Percentiles rank a stretch among this genome's conserved stretches.
phyloP scores from a whole-genome alignment of 2,888 invertebrate species.

The Clostera curtula region DNA sequence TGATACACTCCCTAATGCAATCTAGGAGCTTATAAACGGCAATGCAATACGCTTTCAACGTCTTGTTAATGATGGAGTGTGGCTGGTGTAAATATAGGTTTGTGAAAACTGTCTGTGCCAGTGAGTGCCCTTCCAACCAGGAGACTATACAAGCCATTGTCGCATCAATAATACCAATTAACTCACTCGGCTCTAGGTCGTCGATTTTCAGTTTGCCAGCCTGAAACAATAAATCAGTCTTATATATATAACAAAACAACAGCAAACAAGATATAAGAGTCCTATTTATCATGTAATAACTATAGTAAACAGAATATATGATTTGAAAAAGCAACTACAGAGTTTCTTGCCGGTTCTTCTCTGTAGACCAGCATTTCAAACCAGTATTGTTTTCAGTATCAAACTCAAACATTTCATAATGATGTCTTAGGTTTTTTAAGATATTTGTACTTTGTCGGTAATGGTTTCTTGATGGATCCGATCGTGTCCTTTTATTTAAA shows the following conservation, averaged over 20 bases:
- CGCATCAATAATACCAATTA: slow-evolving; percentile 95
- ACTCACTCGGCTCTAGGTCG: slow-evolving; percentile 83
- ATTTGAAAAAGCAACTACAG: too few species aligned
- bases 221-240: too few species aligned
- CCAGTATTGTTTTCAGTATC: too few species aligned
- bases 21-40: slow-evolving; percentile 92
- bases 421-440: too few species aligned
- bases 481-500: too few species aligned
- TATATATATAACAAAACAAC: too few species aligned
- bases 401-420: too few species aligned
- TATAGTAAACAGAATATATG: neutral
- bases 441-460: too few species aligned
- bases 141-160: slow-evolving; percentile 95
- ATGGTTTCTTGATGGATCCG: too few species aligned
- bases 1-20: slow-evolving; percentile 90
- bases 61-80: slow-evolving; percentile 85
- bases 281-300: neutral
- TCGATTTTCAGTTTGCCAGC: slow-evolving; percentile 85
- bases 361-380: too few species aligned
- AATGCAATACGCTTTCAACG: slow-evolving; percentile 89
- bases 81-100: slow-evolving; percentile 96
- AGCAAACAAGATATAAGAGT: slow-evolving; percentile 1
- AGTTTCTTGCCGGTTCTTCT: too few species aligned
- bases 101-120: slow-evolving; percentile 98
- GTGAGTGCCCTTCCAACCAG: slow-evolving; percentile 97